Percentiles rank a stretch among this genome's conserved stretches.
Conservation (phyloP, 2,888 invertebrate species). For the Ophioninae sp. region DNA sequence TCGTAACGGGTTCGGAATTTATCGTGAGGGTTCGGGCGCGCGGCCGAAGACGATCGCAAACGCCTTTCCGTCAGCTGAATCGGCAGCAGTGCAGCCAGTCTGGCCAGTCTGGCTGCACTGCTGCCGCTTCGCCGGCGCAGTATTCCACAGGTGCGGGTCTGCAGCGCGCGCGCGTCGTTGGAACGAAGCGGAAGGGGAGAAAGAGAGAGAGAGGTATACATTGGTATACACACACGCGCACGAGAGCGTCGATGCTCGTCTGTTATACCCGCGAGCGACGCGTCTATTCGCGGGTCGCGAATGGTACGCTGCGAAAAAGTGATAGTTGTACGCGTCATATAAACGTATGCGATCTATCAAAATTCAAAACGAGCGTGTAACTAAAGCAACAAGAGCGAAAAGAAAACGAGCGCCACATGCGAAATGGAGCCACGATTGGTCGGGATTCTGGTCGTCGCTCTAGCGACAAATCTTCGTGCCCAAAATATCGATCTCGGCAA, state of each 20-base stretch:
- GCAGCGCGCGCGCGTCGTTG: conserved; percentile 2
- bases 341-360: not conserved
- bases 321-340: not conserved
- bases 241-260: conserved; percentile 37
- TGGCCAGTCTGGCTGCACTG: too few species aligned
- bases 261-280: conserved; percentile 41
- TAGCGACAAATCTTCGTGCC: conserved; percentile 49
- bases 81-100: too few species aligned
- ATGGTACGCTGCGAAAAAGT: conserved; percentile 29
- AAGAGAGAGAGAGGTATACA: not conserved
- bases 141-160: conserved; percentile 65
- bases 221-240: not conserved
- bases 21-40: conserved; percentile 29
- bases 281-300: conserved; percentile 46
- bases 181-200: not conserved
- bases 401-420: not conserved
- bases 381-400: not conserved
- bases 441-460: conserved; percentile 44
- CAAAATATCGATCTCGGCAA: conserved; percentile 69
- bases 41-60: conserved; percentile 5
- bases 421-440: conserved; percentile 46
- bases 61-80: not conserved
- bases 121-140: conserved; percentile 13
- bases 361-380: conserved; percentile 6
- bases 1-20: conserved; percentile 23